Evolutionary conservation across 1,140 invertebrate species (phyloP).

Genomic region (Drosophila arawakana): DNA sequence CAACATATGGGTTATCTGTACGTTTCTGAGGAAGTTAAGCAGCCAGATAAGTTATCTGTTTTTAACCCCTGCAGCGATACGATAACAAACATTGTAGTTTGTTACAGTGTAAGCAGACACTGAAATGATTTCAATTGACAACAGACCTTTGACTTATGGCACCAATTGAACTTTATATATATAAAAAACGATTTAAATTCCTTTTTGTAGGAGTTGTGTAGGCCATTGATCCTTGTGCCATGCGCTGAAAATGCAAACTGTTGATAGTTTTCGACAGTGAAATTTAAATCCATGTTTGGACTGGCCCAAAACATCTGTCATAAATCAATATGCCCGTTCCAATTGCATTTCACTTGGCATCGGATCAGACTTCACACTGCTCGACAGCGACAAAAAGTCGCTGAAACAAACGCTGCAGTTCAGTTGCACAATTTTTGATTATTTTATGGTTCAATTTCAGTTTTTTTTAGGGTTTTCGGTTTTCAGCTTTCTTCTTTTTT

Average conservation of each 20-base stretch:
- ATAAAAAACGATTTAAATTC: no score
- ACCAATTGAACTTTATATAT: slow-evolving; percentile 6
- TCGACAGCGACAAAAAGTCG: not conserved
- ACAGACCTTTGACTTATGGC: slow-evolving; percentile 14
- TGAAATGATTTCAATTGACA: slow-evolving; percentile 14
- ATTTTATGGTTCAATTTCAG: slow-evolving; percentile 38
- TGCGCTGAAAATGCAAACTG: slow-evolving; percentile 11
- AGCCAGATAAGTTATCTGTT: not conserved
- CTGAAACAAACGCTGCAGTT: slow-evolving; percentile 24
- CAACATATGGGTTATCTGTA: slow-evolving; percentile 2
- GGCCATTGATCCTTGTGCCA: not conserved
- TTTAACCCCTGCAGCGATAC: not conserved
- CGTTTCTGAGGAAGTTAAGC: slow-evolving; percentile 1
- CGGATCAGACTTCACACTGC: not conserved
- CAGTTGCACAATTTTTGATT: slow-evolving; percentile 67
- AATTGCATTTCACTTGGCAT: slow-evolving; percentile 26
- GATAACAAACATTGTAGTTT: not conserved
- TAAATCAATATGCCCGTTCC: slow-evolving; percentile 45
- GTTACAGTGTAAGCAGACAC: slow-evolving; percentile 8
- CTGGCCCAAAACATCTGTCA: slow-evolving; percentile 36
- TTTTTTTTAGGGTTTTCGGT: slow-evolving; percentile 10
- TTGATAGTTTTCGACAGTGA: slow-evolving; percentile 43
- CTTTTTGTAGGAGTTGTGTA: no score
- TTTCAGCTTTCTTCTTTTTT: no score
- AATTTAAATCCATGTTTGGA: slow-evolving; percentile 41